These are phyloP conservation scores for Bergia sp. DNA, from an alignment of 92 coral and sea anemone species.

Conservation along the genomic window DNA sequence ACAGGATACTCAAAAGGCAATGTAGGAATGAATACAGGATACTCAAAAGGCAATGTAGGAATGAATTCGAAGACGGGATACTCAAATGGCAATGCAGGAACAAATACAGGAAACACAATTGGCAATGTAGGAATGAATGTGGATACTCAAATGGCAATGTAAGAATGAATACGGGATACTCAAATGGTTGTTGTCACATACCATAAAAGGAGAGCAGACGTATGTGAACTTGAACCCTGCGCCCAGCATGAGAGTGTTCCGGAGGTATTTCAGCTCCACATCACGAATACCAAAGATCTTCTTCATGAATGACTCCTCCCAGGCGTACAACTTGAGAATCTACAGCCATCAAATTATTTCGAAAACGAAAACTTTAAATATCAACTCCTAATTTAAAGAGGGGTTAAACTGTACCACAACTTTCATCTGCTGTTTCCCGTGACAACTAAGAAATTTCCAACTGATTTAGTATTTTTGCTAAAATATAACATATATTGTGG, in stretches of 20 bases:
- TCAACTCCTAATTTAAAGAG: background rate
- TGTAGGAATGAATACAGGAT: no score
- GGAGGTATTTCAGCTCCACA: constrained; percentile 71
- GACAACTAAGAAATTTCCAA: no score
- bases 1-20: no score
- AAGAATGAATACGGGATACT: background rate
- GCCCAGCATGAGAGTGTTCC: constrained; percentile 55
- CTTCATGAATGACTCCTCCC: constrained; percentile 87
- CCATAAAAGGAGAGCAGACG: constrained; percentile 87
- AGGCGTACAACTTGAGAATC: constrained; percentile 91
- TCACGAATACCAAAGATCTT: constrained; percentile 73
- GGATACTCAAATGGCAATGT: no score
- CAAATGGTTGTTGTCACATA: constrained; percentile 30
- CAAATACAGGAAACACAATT: no score
- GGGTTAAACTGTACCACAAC: background rate
- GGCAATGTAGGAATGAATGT: no score
- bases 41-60: no score
- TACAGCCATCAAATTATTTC: constrained; percentile 10
- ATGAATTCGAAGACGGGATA: no score
- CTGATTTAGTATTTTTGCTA: no score
- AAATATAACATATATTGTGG: no score
- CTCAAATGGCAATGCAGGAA: no score
- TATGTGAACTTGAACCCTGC: constrained; percentile 70
- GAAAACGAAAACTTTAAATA: background rate
- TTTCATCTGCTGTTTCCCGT: no score